These are phyloP conservation scores for Apoderus coryli DNA, from an alignment of 2,888 invertebrate genomes.

Conservation along the genomic window DNA sequence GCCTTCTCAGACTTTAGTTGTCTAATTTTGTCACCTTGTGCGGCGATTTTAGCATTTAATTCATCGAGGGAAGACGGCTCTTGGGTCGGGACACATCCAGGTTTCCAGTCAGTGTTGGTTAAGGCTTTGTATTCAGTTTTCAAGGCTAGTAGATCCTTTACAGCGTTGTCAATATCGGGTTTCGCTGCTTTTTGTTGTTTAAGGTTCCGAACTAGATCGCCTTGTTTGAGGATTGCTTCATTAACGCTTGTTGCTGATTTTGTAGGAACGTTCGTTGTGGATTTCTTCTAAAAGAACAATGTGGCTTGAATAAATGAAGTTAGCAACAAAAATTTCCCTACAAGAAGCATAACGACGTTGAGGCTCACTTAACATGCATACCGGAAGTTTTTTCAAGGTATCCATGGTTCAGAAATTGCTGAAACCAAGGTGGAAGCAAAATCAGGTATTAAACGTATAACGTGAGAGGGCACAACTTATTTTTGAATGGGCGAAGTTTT, in stretches of 20 bases:
- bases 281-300: conserved; percentile 3
- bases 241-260: conserved; percentile 5
- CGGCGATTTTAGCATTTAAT: conserved; percentile 29
- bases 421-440: no score
- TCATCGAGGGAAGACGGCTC: no score
- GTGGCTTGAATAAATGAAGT: no score
- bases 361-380: no score
- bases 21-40: conserved; percentile 38
- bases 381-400: no score
- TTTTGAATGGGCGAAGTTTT: no score
- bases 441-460: no score
- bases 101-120: conserved; percentile 42
- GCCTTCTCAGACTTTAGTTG: conserved; percentile 40
- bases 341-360: no score
- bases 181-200: conserved; percentile 38
- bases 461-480: no score
- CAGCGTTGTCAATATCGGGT: conserved; percentile 38
- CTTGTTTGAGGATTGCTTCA: no score
- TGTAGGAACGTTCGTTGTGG: not conserved
- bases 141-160: conserved; percentile 38
- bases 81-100: conserved; percentile 20
- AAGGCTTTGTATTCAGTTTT: conserved; percentile 43
- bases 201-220: conserved; percentile 42
- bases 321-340: no score
- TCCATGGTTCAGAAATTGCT: no score